Evolutionary conservation across 2,113 vertebrate species (phyloP).

Genomic region (Ophthalmolycus amberensis): DNA sequence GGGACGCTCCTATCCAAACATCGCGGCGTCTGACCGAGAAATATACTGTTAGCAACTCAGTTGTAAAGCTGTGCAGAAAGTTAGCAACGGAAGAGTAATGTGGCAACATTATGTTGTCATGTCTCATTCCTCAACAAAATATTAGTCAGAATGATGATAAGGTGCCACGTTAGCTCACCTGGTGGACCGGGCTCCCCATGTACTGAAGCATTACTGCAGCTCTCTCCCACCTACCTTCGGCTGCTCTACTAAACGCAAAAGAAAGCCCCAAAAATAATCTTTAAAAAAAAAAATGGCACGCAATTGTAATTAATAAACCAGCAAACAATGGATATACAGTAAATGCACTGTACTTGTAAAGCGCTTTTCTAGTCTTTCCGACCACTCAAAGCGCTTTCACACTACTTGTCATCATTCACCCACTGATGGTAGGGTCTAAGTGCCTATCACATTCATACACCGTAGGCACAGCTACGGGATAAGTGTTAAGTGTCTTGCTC

Average conservation of each 20-base stretch:
- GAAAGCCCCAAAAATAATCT: too few relatives aligned
- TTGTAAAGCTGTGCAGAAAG: constrained; percentile 1
- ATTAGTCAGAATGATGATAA: neutral
- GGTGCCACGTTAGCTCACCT: neutral
- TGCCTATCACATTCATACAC: too few relatives aligned
- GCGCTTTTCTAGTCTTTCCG: too few relatives aligned
- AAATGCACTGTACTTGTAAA: too few relatives aligned
- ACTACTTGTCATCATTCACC: too few relatives aligned
- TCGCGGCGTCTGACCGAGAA: constrained; percentile 64
- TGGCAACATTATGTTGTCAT: neutral
- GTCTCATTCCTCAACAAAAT: neutral
- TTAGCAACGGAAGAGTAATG: neutral
- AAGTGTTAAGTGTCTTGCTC: too few relatives aligned
- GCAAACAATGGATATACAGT: neutral
- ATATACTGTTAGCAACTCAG: constrained; percentile 1
- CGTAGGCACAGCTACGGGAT: too few relatives aligned
- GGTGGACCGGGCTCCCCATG: neutral
- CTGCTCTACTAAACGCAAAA: too few relatives aligned
- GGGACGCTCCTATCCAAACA: constrained; percentile 37
- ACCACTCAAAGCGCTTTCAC: too few relatives aligned
- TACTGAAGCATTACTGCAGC: neutral
- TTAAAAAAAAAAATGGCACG: too few relatives aligned
- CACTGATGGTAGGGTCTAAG: too few relatives aligned
- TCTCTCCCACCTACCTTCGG: too few relatives aligned
- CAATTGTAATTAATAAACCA: neutral